These are phyloP conservation scores for Mobula hypostoma DNA, from an alignment of 2,113 vertebrate genomes.

Conservation along the genomic window DNA sequence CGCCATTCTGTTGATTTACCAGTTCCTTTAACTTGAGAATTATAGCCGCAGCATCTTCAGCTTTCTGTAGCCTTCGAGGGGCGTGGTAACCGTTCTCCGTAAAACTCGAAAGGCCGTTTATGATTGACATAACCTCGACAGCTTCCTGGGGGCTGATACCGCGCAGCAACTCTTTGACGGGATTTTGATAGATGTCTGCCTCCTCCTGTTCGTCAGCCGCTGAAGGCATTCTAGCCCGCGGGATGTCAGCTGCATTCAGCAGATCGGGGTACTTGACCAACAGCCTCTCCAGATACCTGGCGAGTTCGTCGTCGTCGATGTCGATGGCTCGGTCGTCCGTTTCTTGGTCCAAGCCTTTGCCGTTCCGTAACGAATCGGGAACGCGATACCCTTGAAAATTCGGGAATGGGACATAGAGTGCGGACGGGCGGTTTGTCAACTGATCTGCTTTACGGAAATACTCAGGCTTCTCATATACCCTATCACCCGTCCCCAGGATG, in stretches of 20 bases:
- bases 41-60: slow-evolving; percentile 59
- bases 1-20: slow-evolving; percentile 71
- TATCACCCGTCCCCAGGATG: slow-evolving; percentile 66
- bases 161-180: slow-evolving; percentile 66
- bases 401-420: slow-evolving; percentile 53
- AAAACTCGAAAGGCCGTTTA: slow-evolving; percentile 57
- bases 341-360: slow-evolving; percentile 55
- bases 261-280: slow-evolving; percentile 67
- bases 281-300: slow-evolving; percentile 73
- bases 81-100: slow-evolving; percentile 50
- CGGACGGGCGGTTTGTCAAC: slow-evolving; percentile 56
- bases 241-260: slow-evolving; percentile 57
- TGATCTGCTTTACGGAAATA: slow-evolving; percentile 61
- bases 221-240: slow-evolving; percentile 54
- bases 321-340: slow-evolving; percentile 60
- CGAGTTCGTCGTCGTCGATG: slow-evolving; percentile 72
- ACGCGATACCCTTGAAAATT: slow-evolving; percentile 53
- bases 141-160: slow-evolving; percentile 61
- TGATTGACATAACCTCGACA: slow-evolving; percentile 49
- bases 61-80: slow-evolving; percentile 55
- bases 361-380: slow-evolving; percentile 53
- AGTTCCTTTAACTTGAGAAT: slow-evolving; percentile 76
- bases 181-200: slow-evolving; percentile 58
- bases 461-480: slow-evolving; percentile 58
- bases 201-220: slow-evolving; percentile 51